Percentiles rank a stretch among this genome's conserved stretches.
phyloP scores from a whole-genome alignment of 2,888 invertebrate genomes.

The Hirtodrosophila confusa region DNA sequence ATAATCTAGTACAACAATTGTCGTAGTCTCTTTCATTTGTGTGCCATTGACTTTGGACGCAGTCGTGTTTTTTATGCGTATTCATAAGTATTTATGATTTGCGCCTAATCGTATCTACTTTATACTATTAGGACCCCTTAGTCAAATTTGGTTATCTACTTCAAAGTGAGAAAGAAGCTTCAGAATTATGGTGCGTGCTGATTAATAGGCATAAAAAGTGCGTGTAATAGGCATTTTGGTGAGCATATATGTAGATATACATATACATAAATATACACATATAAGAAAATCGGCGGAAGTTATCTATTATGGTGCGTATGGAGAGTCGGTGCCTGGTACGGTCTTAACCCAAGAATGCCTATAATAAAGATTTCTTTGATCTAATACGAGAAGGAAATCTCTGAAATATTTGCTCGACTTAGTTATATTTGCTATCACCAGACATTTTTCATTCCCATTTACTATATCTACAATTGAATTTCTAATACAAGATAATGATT shows the following conservation, averaged over 20 bases:
- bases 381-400: background rate
- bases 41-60: constrained; percentile 38
- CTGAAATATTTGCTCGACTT: background rate
- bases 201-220: constrained; percentile 53
- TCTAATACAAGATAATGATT: too few species aligned
- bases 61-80: constrained; percentile 10
- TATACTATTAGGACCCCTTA: constrained; percentile 1
- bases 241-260: background rate
- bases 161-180: constrained; percentile 5
- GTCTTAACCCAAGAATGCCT: constrained; percentile 48
- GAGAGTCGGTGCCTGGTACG: constrained; percentile 64
- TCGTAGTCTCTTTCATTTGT: constrained; percentile 30
- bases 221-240: constrained; percentile 23
- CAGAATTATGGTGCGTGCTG: constrained; percentile 35
- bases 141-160: background rate
- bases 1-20: constrained; percentile 19
- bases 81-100: constrained; percentile 4
- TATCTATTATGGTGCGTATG: constrained; percentile 53
- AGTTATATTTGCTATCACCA: too few species aligned
- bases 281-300: constrained; percentile 60
- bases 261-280: constrained; percentile 9
- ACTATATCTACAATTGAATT: too few species aligned
- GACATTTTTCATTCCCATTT: too few species aligned
- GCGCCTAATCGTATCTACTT: constrained; percentile 24
- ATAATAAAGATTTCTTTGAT: background rate